Conservation (phyloP, 2,113 vertebrate species). For the Urocolius indicus region DNA sequence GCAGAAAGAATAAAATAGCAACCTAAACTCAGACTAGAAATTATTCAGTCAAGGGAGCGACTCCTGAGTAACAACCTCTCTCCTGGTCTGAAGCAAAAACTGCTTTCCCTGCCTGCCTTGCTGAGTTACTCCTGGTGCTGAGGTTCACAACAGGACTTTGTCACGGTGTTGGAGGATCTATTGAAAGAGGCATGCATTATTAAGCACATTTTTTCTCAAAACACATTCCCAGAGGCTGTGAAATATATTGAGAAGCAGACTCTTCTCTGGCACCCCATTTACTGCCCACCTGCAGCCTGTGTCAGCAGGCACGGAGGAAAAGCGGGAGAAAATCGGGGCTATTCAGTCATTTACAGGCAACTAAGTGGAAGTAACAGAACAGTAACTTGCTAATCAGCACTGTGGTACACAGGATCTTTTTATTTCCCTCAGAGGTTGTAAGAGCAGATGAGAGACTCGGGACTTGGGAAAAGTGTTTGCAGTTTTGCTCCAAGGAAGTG, state of each 20-base stretch:
- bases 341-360: not conserved
- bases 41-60: not conserved
- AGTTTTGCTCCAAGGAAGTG: not conserved
- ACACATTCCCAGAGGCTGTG: not conserved
- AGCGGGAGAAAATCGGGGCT: not conserved
- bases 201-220: not conserved
- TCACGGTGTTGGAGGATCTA: not conserved
- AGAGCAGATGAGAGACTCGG: not conserved
- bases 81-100: not conserved
- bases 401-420: not conserved
- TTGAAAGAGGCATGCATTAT: not conserved
- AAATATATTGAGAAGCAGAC: not conserved
- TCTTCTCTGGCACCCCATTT: not conserved
- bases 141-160: not conserved
- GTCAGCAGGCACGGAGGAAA: not conserved
- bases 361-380: not conserved
- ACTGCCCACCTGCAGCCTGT: rapidly evolving
- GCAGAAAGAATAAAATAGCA: not conserved
- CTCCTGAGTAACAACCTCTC: not conserved
- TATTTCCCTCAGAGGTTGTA: not conserved
- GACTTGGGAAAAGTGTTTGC: not conserved
- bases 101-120: not conserved
- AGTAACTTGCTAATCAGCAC: not conserved
- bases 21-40: not conserved
- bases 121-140: not conserved